Evolutionary conservation across 2,888 invertebrate genomes (phyloP), one percentile per base, ranked within the genome.

Genomic region (Phaonia tiefii): DNA sequence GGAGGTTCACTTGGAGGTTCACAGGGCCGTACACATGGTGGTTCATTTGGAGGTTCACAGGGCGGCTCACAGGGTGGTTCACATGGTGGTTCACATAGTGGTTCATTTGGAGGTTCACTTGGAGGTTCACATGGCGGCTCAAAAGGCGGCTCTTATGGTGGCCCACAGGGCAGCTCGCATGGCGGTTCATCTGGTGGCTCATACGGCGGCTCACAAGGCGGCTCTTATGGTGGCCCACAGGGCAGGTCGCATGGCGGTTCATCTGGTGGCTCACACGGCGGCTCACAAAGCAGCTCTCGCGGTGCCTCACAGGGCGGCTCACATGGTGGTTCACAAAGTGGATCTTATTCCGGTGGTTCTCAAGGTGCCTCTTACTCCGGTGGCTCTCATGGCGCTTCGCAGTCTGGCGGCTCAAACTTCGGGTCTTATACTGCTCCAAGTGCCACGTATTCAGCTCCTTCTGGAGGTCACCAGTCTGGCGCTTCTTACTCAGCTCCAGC

Each of bases 171-270:
- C 22, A 20, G 1, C 31, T 17, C 56, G 3, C 25, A 25, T 17
- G 20, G 49, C 31, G 49, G 49, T 15, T 17, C 11, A 1, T 15
- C 5, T 13, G 67, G 51, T 5, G 44, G 25, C 22, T 49, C 70
- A 15, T 22, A 42, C 10, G 51, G 60, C 10, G 66, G 31, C n/a
- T 37, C 31, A 0, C 26, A 13, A 10, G 39, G 42, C 0, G 58
- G 54, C 13, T 70, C 65, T 46, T 31, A 39, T 8, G 65, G 65
- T 8, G 31, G 60, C 22, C 31, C 31, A 15, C 31, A 31, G 17
- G 58, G 58, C 15, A 20, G 39, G 11, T 60, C 60, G 20, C 60
- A 60, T 60, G 60, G 39, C 11, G 58, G 70, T 44, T 56, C 56
- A 3, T 25, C n/a, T 26, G 56, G 56, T 26, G 54, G 22, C 10